These are phyloP conservation scores for Dicyrtomina minuta DNA, from an alignment of 2,888 invertebrate genomes.

Conservation along the genomic window DNA sequence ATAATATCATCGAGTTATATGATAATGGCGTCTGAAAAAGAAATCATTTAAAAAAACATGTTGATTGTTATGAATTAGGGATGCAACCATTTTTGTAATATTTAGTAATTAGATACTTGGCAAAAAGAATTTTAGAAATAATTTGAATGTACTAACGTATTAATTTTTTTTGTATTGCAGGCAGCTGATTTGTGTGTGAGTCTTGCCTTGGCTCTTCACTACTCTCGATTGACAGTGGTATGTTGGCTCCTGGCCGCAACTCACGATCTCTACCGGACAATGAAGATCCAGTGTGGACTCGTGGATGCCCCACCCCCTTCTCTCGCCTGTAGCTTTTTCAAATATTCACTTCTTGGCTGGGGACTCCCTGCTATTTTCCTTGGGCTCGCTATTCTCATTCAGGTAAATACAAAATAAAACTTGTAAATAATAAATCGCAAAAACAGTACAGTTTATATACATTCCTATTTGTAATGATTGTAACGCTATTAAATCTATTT, in stretches of 20 bases:
- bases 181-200: conserved; percentile 65
- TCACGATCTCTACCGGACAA: conserved; percentile 64
- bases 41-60: too few relatives aligned
- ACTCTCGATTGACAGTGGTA: conserved; percentile 66
- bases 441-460: too few relatives aligned
- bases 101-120: too few relatives aligned
- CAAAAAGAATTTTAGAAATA: too few relatives aligned
- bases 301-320: conserved; percentile 55
- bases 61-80: too few relatives aligned
- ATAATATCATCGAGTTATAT: too few relatives aligned
- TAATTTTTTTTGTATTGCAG: conserved; percentile 56
- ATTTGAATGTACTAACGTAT: too few relatives aligned
- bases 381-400: conserved; percentile 58
- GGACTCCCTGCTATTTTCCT: conserved; percentile 64
- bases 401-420: conserved; percentile 44
- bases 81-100: too few relatives aligned
- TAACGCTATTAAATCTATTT: neutral
- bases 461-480: too few relatives aligned
- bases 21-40: too few relatives aligned
- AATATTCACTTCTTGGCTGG: conserved; percentile 67
- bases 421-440: too few relatives aligned
- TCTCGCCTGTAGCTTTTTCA: conserved; percentile 59
- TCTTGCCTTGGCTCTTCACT: conserved; percentile 66
- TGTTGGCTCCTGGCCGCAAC: conserved; percentile 70
- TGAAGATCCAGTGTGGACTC: conserved; percentile 55